Evolutionary conservation across 2,888 invertebrate genomes (phyloP), one percentile per base, ranked within the genome.

Genomic region (Melieria crassipennis): DNA sequence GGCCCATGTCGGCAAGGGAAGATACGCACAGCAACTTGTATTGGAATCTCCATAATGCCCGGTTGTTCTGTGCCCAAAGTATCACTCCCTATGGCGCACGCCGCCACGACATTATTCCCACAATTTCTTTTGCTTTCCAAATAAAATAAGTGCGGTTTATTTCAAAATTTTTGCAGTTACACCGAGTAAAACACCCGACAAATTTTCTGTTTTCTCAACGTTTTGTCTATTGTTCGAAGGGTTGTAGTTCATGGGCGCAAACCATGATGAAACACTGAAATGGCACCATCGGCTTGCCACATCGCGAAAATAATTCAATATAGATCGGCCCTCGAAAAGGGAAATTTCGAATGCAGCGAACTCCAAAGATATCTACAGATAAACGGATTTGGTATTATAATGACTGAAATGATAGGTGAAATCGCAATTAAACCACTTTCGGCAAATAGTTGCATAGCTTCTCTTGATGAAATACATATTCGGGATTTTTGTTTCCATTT

Each of bases 11-110:
- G 88, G n/a, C 89, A 88, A 56, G 92, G 91, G 80, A 89, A 90
- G 71, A 92, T 87, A 75, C 92, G 88, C 69, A 92, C 90, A 42
- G 92, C 92, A 74, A 92, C 92, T 89, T 92, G 92, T 74, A 93
- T 90, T 74, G 91, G 91, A 76, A 91, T 90, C 88, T 92, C 92
- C 92, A 92, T 92, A 55, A 50, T 69, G 43, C 61, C 61, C 10
- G 11, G 43, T 43, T n/a, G 4, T 11, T 4, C 13, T 30, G 30
- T 30, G 30, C 30, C 30, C 30, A 30, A 30, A 30, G 30, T 30
- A 30, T 30, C 30, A 30, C 30, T 30, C 2, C 30, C 30, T 30
- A 30, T 30, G 30, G 30, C 30, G 1, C 30, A 30, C 30, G 30
- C 30, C 1, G 30, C 30, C 30, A 30, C 30, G 30, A 30, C 30